Base-by-base conservation (phyloP, 2,797 vertebrate species). In the Poecilia gillii region DNA sequence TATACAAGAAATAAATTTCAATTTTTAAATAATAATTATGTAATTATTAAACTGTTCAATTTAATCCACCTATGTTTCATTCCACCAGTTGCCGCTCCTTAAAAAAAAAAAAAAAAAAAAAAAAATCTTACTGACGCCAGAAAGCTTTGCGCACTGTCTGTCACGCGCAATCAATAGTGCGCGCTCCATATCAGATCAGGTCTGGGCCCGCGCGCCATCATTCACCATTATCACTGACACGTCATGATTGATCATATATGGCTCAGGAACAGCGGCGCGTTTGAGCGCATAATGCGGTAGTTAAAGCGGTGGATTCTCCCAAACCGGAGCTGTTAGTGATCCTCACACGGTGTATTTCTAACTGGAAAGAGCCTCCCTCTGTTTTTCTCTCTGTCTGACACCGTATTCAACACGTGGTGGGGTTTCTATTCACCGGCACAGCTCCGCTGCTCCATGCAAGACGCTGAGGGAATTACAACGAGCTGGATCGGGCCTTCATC, bases 211-310 rank as follows among this genome's bases (percentile, higher is more conserved):
- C 81, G 82, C 78, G 84, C 90, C 93, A 96, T 95, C 94, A 90
- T 85, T 95, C 89, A 92, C 94, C 91, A 87, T 96, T 96, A 95
- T 96, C 96, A 92, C 93, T 95, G 96, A 95, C 95, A 95, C 90
- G 89, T 91, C 90, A 94, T 95, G 96, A 97, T 96, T 95, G 97
- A 97, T 97, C 95, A 93, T 90, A 93, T 2, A 77, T 68, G 64
- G 93, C 93, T 88, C 93, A 88, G 91, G 89, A 95, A 94, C 92
- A 90, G 81, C 87, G 36, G 89, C 87, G 94, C 93, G 96, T 95
- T 92, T 96, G 94, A 90, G 89, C 90, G 89, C 93, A 95, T 96
- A 96, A 96, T 92, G 95, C 91, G 96, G 94, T 94, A 91, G 90
- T 87, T 82, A 92, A 92, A 94, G 88, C 94, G 87, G 83, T 82